Percentiles rank a stretch among this genome's conserved stretches.
Conservation (phyloP, 2,888 invertebrate genomes). For the Metallyticus violacea region DNA sequence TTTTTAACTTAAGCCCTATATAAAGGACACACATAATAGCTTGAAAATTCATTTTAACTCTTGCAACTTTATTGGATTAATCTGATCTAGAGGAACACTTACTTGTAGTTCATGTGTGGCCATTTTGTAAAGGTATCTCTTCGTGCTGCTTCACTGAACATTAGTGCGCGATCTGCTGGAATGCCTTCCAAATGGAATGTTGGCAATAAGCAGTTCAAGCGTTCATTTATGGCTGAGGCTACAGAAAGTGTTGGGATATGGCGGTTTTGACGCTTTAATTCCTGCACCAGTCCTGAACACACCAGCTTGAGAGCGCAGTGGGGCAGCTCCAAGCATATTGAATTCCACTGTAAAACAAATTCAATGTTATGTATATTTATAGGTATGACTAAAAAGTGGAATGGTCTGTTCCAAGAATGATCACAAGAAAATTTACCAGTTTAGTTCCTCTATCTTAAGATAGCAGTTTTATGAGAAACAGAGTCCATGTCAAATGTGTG, state of each 20-base stretch:
- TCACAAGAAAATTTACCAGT: too few species aligned
- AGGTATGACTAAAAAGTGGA: too few species aligned
- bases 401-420: too few species aligned
- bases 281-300: constrained; percentile 74
- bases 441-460: too few species aligned
- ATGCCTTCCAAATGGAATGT: constrained; percentile 49
- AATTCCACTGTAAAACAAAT: constrained; percentile 74
- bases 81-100: constrained; percentile 40
- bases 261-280: constrained; percentile 77
- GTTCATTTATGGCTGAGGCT: constrained; percentile 85
- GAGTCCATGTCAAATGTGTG: too few species aligned
- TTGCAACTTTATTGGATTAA: background rate
- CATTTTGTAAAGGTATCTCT: constrained; percentile 89
- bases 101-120: constrained; percentile 98
- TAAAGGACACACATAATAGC: too few species aligned
- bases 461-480: too few species aligned
- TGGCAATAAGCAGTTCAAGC: constrained; percentile 73
- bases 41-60: too few species aligned
- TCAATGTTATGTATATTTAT: background rate
- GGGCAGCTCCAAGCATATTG: constrained; percentile 78
- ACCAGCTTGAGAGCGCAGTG: constrained; percentile 76
- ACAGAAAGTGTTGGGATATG: constrained; percentile 84
- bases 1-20: too few species aligned
- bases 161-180: constrained; percentile 57
- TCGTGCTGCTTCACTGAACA: constrained; percentile 91